These are phyloP conservation scores for Teinopalpus imperialis DNA, from an alignment of 2,888 invertebrate species.

Conservation along the genomic window DNA sequence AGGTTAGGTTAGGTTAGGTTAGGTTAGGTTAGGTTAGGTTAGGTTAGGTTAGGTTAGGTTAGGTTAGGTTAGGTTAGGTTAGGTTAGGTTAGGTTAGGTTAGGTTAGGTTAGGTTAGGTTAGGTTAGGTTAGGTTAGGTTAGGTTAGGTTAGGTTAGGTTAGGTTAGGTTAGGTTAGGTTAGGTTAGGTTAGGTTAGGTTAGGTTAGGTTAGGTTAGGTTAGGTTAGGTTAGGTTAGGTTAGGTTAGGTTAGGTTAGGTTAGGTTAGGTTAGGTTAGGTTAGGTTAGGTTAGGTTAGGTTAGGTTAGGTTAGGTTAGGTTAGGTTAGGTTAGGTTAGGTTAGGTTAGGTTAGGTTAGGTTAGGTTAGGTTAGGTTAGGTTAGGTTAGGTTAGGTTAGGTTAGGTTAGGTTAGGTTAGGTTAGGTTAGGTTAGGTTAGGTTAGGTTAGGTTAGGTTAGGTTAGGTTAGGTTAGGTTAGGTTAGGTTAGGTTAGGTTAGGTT, in stretches of 20 bases:
- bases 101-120: slow-evolving; percentile 22
- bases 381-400: slow-evolving; percentile 15
- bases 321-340: slow-evolving; percentile 17
- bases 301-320: slow-evolving; percentile 19
- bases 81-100: slow-evolving; percentile 22
- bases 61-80: slow-evolving; percentile 23
- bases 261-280: slow-evolving; percentile 16
- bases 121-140: slow-evolving; percentile 22
- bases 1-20: slow-evolving; percentile 22
- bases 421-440: slow-evolving; percentile 19
- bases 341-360: slow-evolving; percentile 19
- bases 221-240: slow-evolving; percentile 13
- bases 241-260: slow-evolving; percentile 16
- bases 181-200: slow-evolving; percentile 17
- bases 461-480: slow-evolving; percentile 18
- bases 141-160: slow-evolving; percentile 22
- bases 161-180: slow-evolving; percentile 17
- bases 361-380: slow-evolving; percentile 19
- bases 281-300: slow-evolving; percentile 13
- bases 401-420: slow-evolving; percentile 18
- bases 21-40: slow-evolving; percentile 16
- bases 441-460: slow-evolving; percentile 19
- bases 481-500: slow-evolving; percentile 18
- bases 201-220: slow-evolving; percentile 19
- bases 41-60: slow-evolving; percentile 20